Evolutionary conservation across 2,113 vertebrate species (phyloP).

Genomic region (Tragelaphus scriptus): DNA sequence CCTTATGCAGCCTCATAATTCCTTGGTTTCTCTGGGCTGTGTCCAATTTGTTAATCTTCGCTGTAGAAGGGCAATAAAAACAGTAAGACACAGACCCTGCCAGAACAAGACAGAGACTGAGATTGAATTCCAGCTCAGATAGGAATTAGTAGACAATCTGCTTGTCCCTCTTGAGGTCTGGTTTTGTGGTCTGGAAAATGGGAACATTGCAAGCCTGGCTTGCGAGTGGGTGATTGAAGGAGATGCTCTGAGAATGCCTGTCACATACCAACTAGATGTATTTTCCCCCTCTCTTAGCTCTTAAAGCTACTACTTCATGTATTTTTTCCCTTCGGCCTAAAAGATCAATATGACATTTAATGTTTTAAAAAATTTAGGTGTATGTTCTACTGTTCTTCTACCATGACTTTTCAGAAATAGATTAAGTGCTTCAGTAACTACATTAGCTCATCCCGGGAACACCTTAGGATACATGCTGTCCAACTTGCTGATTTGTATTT

Average conservation of each 20-base stretch:
- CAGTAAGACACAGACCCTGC: background rate
- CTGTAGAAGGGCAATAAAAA: conserved; percentile 43
- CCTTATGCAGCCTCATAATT: conserved; percentile 44
- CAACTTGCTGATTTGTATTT: conserved; percentile 45
- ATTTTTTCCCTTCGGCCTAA: conserved; percentile 43
- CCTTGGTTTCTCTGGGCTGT: conserved; percentile 50
- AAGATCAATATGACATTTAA: conserved; percentile 61
- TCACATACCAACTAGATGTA: background rate
- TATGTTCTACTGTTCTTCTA: conserved; percentile 7
- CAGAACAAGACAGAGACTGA: background rate
- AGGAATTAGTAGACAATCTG: background rate
- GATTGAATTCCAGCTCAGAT: background rate
- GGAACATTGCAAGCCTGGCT: background rate
- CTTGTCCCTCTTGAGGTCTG: background rate
- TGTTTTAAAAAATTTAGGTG: conserved; percentile 45
- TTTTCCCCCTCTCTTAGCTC: background rate
- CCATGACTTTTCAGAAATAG: conserved; percentile 53
- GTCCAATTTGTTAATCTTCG: conserved; percentile 48
- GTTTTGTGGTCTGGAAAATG: background rate
- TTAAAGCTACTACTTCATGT: background rate
- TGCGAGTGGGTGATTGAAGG: background rate
- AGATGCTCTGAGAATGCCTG: background rate
- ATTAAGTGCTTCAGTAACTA: conserved; percentile 33
- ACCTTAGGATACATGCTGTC: conserved; percentile 24
- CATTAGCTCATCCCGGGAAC: background rate